Evolutionary conservation across 1,140 invertebrate genomes (phyloP).

Genomic region (Drosophila truncata): DNA sequence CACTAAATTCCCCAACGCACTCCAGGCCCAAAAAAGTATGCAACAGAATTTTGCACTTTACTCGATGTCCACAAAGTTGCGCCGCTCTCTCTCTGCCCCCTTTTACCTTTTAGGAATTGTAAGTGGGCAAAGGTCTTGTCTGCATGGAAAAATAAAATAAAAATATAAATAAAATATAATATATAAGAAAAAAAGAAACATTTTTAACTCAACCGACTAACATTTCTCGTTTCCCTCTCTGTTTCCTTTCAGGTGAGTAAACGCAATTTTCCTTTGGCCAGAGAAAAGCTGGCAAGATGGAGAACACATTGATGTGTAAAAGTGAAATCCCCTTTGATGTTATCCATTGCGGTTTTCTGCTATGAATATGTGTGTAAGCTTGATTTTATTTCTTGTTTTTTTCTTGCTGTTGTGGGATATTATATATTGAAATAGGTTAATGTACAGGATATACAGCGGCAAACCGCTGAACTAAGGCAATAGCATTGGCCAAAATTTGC

Average conservation of each 20-base stretch:
- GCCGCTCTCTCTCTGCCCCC: constrained; percentile 4
- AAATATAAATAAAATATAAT: constrained; percentile 24
- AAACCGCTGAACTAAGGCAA: constrained; percentile 14
- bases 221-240: constrained; percentile 41
- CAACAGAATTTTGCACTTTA: constrained; percentile 75
- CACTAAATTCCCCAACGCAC: constrained; percentile 22
- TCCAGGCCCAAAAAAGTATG: constrained; percentile 59
- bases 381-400: neutral
- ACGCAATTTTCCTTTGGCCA: constrained; percentile 64
- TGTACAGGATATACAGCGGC: neutral
- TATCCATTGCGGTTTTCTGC: constrained; percentile 17
- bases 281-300: constrained; percentile 12
- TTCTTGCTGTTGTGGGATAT: neutral
- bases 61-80: constrained; percentile 70
- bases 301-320: constrained; percentile 66
- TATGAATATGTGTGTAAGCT: constrained; percentile 32
- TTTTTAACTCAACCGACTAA: constrained; percentile 44
- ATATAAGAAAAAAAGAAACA: constrained; percentile 10
- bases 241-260: constrained; percentile 75
- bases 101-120: constrained; percentile 39
- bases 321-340: constrained; percentile 73
- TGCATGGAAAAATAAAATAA: neutral
- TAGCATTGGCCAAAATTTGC: constrained; percentile 61
- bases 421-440: constrained; percentile 1
- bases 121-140: constrained; percentile 37